Evolutionary conservation across 2,888 invertebrate species (phyloP).

Genomic region (Dermolepida albohirtum): DNA sequence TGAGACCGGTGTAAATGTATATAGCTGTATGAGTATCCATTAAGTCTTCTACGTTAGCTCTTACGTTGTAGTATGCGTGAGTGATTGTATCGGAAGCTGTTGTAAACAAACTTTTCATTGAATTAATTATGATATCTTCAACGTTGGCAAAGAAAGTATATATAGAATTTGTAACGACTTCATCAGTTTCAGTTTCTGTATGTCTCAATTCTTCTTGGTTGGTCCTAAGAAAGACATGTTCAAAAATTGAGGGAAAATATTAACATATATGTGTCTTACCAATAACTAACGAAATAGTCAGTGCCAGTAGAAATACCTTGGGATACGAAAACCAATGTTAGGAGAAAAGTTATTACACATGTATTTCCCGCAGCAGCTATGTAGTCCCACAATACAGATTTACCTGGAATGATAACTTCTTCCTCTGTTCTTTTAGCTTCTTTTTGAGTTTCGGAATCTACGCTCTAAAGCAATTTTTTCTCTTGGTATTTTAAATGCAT

Average conservation of each 20-base stretch:
- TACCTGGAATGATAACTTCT: conserved; percentile 41
- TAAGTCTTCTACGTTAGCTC: conserved; percentile 34
- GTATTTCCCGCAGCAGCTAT: conserved; percentile 48
- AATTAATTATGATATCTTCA: conserved; percentile 7
- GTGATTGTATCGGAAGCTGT: not conserved
- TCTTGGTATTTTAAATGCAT: no score
- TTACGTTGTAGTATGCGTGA: not conserved
- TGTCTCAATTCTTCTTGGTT: conserved; percentile 20
- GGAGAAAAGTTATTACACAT: conserved; percentile 42
- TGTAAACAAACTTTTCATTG: conserved; percentile 5
- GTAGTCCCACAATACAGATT: conserved; percentile 45
- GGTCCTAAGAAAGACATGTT: conserved; percentile 8
- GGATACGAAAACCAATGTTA: conserved; percentile 40
- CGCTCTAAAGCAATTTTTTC: conserved; percentile 45
- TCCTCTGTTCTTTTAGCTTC: conserved; percentile 50
- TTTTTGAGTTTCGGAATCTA: conserved; percentile 46
- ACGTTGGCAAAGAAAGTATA: conserved; percentile 1
- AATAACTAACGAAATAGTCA: conserved; percentile 50
- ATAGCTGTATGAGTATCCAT: conserved; percentile 53
- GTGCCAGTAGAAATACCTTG: conserved; percentile 48
- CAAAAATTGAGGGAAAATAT: not conserved
- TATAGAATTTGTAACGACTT: not conserved
- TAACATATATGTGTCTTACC: conserved; percentile 34
- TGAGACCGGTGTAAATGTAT: conserved; percentile 62
- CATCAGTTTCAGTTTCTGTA: not conserved